phyloP scores from a whole-genome alignment of 2,888 invertebrate genomes.

The Druceiella hillmani region DNA sequence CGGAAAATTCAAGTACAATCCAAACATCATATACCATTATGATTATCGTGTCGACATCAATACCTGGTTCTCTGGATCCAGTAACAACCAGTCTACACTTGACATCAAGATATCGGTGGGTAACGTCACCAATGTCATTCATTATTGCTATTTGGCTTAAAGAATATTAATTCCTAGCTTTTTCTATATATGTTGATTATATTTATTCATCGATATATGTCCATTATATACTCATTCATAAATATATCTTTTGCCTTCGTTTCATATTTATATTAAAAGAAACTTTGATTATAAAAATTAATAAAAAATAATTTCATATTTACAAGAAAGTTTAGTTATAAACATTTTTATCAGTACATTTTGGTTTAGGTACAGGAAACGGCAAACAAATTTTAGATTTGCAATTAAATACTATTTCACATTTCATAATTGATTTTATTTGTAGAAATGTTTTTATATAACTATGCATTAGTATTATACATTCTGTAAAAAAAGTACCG shows the following conservation, averaged over 20 bases:
- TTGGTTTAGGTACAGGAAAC: no score
- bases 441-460: neutral
- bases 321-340: neutral
- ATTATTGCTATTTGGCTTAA: no score
- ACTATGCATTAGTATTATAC: neutral
- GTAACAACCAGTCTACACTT: constrained; percentile 65
- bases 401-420: neutral
- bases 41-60: constrained; percentile 67
- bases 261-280: neutral
- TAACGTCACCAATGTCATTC: no score
- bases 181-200: no score
- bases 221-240: no score
- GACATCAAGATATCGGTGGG: constrained; percentile 54
- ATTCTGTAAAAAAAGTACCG: neutral
- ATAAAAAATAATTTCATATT: neutral
- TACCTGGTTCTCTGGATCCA: constrained; percentile 64
- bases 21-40: constrained; percentile 60
- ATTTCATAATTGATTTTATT: neutral
- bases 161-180: no score
- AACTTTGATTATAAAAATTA: neutral
- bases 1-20: constrained; percentile 58
- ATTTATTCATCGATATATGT: no score
- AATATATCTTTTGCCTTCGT: no score
- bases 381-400: neutral
- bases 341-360: no score